phyloP scores from a whole-genome alignment of 2,888 invertebrate genomes.

The Hipparchia sbordonii region DNA sequence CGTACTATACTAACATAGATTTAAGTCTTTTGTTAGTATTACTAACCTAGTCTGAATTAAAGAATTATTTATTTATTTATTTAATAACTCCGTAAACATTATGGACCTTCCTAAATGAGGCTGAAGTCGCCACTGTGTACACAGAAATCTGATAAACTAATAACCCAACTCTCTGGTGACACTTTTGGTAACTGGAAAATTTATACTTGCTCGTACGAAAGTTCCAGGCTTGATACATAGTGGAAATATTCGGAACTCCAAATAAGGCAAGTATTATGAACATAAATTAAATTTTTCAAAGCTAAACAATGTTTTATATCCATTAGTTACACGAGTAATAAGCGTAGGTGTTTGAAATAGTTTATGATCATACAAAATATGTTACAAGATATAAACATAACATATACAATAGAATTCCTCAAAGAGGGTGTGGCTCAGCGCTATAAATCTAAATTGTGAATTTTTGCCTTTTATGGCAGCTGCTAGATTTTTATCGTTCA shows the following conservation, averaged over 20 bases:
- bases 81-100: too few species aligned
- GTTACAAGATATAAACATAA: not conserved
- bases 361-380: constrained; percentile 5
- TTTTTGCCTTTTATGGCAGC: constrained; percentile 14
- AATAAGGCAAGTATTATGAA: constrained; percentile 9
- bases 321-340: not conserved
- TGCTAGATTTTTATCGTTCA: constrained; percentile 13
- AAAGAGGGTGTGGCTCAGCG: constrained; percentile 11
- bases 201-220: not conserved
- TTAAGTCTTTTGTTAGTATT: too few species aligned
- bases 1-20: too few species aligned
- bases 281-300: constrained; percentile 1
- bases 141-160: too few species aligned
- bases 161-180: not conserved
- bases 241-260: not conserved
- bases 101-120: too few species aligned
- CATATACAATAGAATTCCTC: constrained; percentile 14
- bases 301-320: not conserved
- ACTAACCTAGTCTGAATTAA: too few species aligned
- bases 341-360: constrained; percentile 18
- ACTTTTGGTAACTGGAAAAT: not conserved
- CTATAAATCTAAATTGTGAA: constrained; percentile 8
- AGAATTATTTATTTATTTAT: too few species aligned
- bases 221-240: not conserved
- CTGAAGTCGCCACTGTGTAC: too few species aligned